Percentiles rank a stretch among this genome's conserved stretches.
These are phyloP conservation scores for Daboia siamensis DNA, from an alignment of 2,113 vertebrate genomes.

Conservation along the genomic window DNA sequence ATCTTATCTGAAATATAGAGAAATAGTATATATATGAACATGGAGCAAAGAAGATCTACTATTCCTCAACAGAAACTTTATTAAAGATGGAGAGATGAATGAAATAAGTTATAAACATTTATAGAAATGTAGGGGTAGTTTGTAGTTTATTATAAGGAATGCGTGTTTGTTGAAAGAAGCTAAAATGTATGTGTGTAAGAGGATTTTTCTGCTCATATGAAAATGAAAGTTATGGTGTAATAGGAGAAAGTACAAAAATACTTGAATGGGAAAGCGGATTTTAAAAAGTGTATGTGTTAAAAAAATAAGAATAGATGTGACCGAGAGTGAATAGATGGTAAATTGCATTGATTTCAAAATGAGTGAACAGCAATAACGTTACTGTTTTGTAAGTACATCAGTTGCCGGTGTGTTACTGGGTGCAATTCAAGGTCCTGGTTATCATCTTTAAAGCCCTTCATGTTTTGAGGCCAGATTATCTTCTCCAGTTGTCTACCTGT, in stretches of 20 bases:
- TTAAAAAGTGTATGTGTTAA: not conserved
- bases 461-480: not conserved
- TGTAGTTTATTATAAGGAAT: not conserved
- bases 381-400: not conserved
- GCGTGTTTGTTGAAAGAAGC: not conserved
- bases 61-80: not conserved
- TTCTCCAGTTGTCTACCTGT: too few species aligned
- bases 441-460: not conserved
- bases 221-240: not conserved
- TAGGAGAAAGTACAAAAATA: not conserved
- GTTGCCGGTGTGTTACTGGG: not conserved
- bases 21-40: not conserved
- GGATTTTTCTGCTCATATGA: not conserved
- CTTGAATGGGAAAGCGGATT: not conserved
- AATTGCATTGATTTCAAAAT: not conserved
- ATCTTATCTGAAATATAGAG: not conserved
- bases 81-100: not conserved
- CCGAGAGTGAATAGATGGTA: not conserved
- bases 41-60: not conserved
- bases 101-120: not conserved
- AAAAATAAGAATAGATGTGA: not conserved
- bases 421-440: not conserved
- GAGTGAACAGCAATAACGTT: not conserved
- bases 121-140: not conserved
- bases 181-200: not conserved